These are phyloP conservation scores for Silurus meridionalis DNA, from an alignment of 2,113 vertebrate genomes.

Conservation along the genomic window DNA sequence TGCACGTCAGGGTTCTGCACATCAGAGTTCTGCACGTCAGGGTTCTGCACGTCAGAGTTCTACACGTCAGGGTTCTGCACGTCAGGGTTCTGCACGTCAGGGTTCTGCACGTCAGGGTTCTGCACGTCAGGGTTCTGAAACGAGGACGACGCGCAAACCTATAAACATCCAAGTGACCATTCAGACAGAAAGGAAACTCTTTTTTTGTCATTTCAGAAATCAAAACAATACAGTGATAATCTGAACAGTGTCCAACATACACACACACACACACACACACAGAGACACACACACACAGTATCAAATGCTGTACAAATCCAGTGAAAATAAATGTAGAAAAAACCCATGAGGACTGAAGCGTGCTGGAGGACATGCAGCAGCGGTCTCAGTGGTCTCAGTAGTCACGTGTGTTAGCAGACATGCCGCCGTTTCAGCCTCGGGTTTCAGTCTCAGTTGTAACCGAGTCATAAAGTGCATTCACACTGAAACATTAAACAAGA, in stretches of 20 bases:
- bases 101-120: no score
- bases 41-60: no score
- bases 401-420: conserved; percentile 46
- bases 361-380: conserved; percentile 56
- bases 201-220: neutral
- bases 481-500: conserved; percentile 35
- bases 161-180: neutral
- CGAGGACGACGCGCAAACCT: neutral
- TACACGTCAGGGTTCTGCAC: no score
- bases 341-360: conserved; percentile 42
- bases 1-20: no score
- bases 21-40: no score
- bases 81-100: no score
- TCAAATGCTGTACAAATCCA: conserved; percentile 58
- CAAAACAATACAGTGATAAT: conserved; percentile 30
- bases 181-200: neutral
- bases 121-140: conserved; percentile 55
- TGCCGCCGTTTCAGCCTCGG: conserved; percentile 30
- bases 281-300: conserved; percentile 38
- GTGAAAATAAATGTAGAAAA: conserved; percentile 51
- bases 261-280: neutral
- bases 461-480: conserved; percentile 82
- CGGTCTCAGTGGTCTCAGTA: conserved; percentile 62
- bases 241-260: neutral
- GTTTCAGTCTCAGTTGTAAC: conserved; percentile 65